Percentiles rank a stretch among this genome's conserved stretches.
Conservation (phyloP, 1,140 invertebrate genomes). For the Delia radicum region DNA sequence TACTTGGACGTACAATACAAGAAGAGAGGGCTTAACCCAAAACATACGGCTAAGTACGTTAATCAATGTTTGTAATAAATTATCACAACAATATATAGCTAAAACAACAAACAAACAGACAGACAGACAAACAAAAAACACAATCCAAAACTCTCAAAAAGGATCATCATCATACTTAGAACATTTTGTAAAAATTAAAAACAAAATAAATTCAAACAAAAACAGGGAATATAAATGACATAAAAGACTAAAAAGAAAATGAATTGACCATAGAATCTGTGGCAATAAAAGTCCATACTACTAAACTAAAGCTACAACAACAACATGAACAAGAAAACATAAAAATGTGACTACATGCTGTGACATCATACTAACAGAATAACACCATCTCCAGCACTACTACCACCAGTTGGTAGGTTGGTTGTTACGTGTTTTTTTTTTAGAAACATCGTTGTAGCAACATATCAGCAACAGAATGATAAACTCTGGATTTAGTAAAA, state of each 20-base stretch:
- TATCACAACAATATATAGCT: slow-evolving; percentile 23
- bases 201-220: not conserved
- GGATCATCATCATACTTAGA: not conserved
- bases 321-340: slow-evolving; percentile 11
- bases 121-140: not conserved
- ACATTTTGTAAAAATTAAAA: not conserved
- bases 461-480: not conserved
- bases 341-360: slow-evolving; percentile 23
- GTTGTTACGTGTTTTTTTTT: not conserved
- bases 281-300: not conserved
- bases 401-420: not conserved
- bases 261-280: slow-evolving; percentile 8
- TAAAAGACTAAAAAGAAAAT: slow-evolving; percentile 15
- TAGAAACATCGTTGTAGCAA: not conserved
- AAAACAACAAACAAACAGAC: no score
- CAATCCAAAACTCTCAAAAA: slow-evolving; percentile 10
- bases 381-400: not conserved
- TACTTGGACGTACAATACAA: slow-evolving; percentile 10
- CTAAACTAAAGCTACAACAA: slow-evolving; percentile 1
- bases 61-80: slow-evolving; percentile 24
- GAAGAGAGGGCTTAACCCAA: slow-evolving; percentile 18
- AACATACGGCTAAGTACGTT: slow-evolving; percentile 23
- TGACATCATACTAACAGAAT: slow-evolving; percentile 16
- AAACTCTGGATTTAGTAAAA: not conserved
- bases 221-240: slow-evolving; percentile 18